Base-by-base conservation (phyloP, 1,140 invertebrate species). In the Ditylenchus dipsaci region DNA sequence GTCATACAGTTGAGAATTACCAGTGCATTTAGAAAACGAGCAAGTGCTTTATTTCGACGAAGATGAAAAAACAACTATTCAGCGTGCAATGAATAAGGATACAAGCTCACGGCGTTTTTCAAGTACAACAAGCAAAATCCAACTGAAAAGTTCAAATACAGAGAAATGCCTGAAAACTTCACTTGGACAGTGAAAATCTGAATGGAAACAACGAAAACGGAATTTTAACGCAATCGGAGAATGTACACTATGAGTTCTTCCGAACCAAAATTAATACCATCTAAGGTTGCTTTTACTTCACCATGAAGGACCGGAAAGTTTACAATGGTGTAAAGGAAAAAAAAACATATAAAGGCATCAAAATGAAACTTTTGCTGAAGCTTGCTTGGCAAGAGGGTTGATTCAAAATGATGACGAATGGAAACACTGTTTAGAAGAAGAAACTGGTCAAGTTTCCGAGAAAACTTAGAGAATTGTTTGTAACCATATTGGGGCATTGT, bases 341-440 rank as follows among this genome's bases (percentile, higher is more conserved):
- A 1, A 74, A 23, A 67, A 70, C 57, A 30, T 70, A 11, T 67
- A 30, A 63, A 74, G 71, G 71, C 21, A 65, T 65, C 26, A 9
- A 27, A 17, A 65, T 63, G 47, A 63, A 23, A 70, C 69, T 17
- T 70, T 26, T 63, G 67, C n/a, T 0, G 5, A 47, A 68, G 30
- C 67, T 5, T 72, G 68, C 33, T 63, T 71, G 17, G 70, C 3
- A 11, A 11, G 38, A 68, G 67, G 68, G 0, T 21, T 72, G 19
- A 69, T 71, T 9, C 21, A 71, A 68, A 30, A 68, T 49, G 66
- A 68, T 69, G 62, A 68, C 0, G 66, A 68, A 68, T 68, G 66
- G 66, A 45, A 9, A 38, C 1, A 72, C 1, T 69, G 68, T 69
- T 23, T 69, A 9, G 29, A 5, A 27, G 69, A 70, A 63, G 71